Conservation (phyloP, 2,888 invertebrate species). For the Erannis defoliaria region DNA sequence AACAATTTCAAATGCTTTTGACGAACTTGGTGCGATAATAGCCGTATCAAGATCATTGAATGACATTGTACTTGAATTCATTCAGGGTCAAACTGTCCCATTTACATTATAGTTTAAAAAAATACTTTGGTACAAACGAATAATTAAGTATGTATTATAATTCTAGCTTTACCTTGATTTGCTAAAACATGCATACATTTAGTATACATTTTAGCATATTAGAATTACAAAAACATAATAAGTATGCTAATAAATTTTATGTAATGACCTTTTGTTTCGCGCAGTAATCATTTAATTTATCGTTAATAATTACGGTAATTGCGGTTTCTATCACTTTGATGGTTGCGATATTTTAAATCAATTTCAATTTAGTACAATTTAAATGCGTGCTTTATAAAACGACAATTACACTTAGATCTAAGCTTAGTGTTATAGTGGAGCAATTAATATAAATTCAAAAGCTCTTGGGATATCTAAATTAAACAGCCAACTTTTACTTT, state of each 20-base stretch:
- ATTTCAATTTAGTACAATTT: not conserved
- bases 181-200: conserved; percentile 2
- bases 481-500: not conserved
- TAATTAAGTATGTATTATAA: conserved; percentile 1
- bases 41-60: not conserved
- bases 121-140: conserved; percentile 3
- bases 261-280: not conserved
- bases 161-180: conserved; percentile 8
- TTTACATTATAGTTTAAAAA: conserved; percentile 10
- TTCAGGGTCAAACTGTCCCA: conserved; percentile 7
- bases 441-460: not conserved
- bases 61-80: conserved; percentile 13
- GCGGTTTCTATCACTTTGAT: not conserved
- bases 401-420: not conserved
- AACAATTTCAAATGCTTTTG: not conserved
- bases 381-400: not conserved
- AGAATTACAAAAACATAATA: not conserved
- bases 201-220: not conserved
- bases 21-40: not conserved
- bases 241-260: conserved; percentile 2
- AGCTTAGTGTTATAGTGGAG: too few relatives aligned
- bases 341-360: not conserved
- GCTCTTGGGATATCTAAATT: not conserved
- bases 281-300: conserved; percentile 5
- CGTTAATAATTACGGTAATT: conserved; percentile 1